Percentiles rank a stretch among this genome's conserved stretches.
Conservation (phyloP, 1,140 invertebrate species). For the Bombus polaris region DNA sequence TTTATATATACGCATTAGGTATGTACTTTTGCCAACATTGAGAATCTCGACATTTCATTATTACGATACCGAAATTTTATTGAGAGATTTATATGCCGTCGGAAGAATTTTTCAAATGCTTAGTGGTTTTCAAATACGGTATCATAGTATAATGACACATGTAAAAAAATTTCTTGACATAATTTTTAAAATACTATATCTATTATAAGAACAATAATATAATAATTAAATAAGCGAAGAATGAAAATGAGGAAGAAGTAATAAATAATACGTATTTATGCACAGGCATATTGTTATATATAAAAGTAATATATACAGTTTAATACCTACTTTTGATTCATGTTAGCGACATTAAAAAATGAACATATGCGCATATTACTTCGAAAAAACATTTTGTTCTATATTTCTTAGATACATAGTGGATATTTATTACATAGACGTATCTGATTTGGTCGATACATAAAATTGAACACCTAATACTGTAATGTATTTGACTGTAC, state of each 20-base stretch:
- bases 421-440: neutral
- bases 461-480: constrained; percentile 14
- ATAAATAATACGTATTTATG: neutral
- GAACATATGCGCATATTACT: neutral
- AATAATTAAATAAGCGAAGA: neutral
- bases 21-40: neutral
- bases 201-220: neutral
- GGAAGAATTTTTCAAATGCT: neutral
- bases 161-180: neutral
- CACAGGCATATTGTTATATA: neutral
- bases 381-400: neutral
- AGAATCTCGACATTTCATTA: neutral
- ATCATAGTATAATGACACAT: neutral
- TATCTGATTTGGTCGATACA: neutral
- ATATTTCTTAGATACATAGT: neutral
- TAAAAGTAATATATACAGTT: neutral
- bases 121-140: neutral
- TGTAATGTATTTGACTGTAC: constrained; percentile 17
- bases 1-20: constrained; percentile 6
- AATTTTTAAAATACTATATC: neutral
- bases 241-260: neutral
- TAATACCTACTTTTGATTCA: neutral
- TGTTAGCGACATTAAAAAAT: neutral
- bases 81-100: neutral
- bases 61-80: too few relatives aligned